These are phyloP conservation scores for Cataglyphis livida DNA, from an alignment of 2,888 invertebrate species.

Conservation along the genomic window DNA sequence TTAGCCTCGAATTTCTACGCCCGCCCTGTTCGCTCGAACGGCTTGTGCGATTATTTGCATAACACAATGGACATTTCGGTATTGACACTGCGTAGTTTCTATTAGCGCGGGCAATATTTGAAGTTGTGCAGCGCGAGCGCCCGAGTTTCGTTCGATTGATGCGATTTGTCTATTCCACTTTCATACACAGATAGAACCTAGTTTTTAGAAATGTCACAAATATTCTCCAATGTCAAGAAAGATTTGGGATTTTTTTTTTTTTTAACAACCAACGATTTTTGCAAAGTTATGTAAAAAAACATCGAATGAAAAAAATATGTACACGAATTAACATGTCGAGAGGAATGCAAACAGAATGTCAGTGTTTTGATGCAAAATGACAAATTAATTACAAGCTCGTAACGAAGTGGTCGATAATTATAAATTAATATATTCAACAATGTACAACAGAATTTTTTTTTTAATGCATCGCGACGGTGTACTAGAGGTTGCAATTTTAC, in stretches of 20 bases:
- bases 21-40: background rate
- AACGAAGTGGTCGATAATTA: constrained; percentile 39
- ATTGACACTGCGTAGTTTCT: constrained; percentile 47
- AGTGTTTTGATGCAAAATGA: constrained; percentile 24
- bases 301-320: constrained; percentile 24
- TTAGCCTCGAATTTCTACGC: constrained; percentile 28
- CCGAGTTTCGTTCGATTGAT: constrained; percentile 37
- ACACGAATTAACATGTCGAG: background rate
- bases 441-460: constrained; percentile 14
- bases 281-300: background rate
- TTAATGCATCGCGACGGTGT: background rate
- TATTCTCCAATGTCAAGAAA: constrained; percentile 14
- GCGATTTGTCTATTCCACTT: constrained; percentile 20
- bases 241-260: constrained; percentile 8
- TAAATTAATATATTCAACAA: constrained; percentile 35
- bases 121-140: constrained; percentile 35
- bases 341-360: background rate
- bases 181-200: background rate
- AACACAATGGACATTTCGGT: constrained; percentile 44
- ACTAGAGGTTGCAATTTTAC: background rate
- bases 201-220: constrained; percentile 30
- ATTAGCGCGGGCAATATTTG: constrained; percentile 50
- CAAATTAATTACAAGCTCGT: constrained; percentile 47
- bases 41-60: constrained; percentile 48
- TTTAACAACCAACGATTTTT: background rate